These are phyloP conservation scores for Chaenogobius annularis DNA, from an alignment of 2,113 vertebrate species.

Conservation along the genomic window DNA sequence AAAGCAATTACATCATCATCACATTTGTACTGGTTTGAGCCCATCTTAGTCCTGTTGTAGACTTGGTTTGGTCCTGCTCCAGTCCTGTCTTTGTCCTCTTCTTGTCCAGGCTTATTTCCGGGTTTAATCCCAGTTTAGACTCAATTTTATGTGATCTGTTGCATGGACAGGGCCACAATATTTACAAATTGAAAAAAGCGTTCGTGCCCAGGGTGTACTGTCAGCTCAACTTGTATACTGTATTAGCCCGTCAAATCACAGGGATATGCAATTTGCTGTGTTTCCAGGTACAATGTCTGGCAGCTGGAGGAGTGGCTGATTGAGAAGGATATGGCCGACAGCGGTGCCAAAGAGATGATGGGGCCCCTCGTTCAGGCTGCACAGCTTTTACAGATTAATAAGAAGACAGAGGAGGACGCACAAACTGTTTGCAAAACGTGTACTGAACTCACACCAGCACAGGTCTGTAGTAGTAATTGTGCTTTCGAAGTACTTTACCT, in stretches of 20 bases:
- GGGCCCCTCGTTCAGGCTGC: constrained; percentile 95
- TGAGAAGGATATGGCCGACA: constrained; percentile 86
- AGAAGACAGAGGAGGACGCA: constrained; percentile 93
- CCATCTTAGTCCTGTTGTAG: background rate
- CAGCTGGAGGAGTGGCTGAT: constrained; percentile 95
- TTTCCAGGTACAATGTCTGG: constrained; percentile 90
- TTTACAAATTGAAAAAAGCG: background rate
- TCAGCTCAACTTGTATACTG: background rate
- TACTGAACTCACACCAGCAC: constrained; percentile 85
- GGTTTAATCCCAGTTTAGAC: background rate
- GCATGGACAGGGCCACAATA: background rate
- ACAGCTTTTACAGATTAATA: constrained; percentile 94
- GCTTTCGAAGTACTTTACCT: background rate
- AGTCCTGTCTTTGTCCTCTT: background rate
- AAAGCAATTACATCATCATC: background rate
- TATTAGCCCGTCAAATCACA: background rate
- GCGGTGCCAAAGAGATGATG: constrained; percentile 89
- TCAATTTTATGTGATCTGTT: background rate
- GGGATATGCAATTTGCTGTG: constrained; percentile 1
- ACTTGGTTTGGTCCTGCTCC: background rate
- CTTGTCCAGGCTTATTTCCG: background rate
- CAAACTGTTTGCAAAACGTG: constrained; percentile 92
- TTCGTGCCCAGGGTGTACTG: background rate
- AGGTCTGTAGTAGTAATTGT: constrained; percentile 72
- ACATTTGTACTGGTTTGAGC: background rate